Evolutionary conservation across 1,140 invertebrate genomes (phyloP).

Genomic region (Macrocentrus cingulum): DNA sequence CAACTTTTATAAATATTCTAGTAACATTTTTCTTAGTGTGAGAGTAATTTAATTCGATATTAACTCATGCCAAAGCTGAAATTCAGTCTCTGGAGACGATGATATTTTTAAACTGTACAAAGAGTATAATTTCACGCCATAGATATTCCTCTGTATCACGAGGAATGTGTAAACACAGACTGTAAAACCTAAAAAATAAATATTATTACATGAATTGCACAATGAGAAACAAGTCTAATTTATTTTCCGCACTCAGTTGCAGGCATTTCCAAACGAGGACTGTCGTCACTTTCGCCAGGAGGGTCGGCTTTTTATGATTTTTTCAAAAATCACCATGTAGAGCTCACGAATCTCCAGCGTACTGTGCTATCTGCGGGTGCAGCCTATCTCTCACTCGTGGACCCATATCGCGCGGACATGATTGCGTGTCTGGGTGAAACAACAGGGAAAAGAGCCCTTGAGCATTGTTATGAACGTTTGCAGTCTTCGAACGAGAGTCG

Average conservation of each 20-base stretch:
- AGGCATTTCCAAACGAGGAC: constrained; percentile 25
- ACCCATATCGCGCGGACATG: constrained; percentile 85
- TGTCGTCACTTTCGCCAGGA: background rate
- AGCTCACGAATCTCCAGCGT: constrained; percentile 74
- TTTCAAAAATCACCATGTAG: constrained; percentile 68
- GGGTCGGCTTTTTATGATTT: constrained; percentile 53
- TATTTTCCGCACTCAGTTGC: constrained; percentile 28
- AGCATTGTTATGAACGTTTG: constrained; percentile 71
- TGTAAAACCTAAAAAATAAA: background rate
- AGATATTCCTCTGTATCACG: too few relatives aligned
- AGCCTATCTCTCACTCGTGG: constrained; percentile 70
- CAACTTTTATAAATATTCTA: too few relatives aligned
- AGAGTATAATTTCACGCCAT: too few relatives aligned
- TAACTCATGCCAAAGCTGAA: too few relatives aligned
- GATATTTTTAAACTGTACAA: too few relatives aligned
- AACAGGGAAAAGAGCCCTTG: constrained; percentile 73
- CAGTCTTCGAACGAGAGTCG: constrained; percentile 67
- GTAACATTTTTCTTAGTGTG: too few relatives aligned
- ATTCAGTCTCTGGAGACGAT: too few relatives aligned
- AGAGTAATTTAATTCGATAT: too few relatives aligned
- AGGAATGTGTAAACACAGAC: too few relatives aligned
- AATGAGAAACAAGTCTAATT: background rate
- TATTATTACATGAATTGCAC: background rate
- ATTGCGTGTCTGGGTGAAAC: constrained; percentile 91
- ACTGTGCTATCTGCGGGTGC: constrained; percentile 77